A percentile compares a stretch with the other conserved stretches of the same genome.
phyloP scores from a whole-genome alignment of 2,113 vertebrate species.

The Pygoscelis antarcticus region DNA sequence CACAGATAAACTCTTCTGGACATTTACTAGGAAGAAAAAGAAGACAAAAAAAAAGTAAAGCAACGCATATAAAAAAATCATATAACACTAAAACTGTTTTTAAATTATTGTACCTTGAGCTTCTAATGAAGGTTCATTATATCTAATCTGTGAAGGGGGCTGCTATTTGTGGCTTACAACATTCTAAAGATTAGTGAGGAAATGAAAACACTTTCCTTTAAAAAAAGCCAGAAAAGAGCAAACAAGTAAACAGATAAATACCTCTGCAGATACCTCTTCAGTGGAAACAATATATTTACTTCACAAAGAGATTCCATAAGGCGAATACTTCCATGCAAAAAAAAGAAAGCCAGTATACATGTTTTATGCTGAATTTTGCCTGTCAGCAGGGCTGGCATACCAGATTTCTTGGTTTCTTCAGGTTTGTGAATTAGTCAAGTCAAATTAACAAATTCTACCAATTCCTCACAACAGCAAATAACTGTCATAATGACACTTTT shows the following conservation, averaged over 20 bases:
- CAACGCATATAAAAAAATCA: not conserved
- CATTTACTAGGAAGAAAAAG: constrained; percentile 77
- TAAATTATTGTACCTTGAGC: not conserved
- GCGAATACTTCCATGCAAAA: not conserved
- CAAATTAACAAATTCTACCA: not conserved
- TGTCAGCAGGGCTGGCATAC: not conserved
- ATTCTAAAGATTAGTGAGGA: not conserved
- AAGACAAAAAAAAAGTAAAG: not conserved
- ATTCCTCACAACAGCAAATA: not conserved
- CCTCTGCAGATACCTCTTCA: not conserved
- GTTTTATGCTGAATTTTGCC: not conserved
- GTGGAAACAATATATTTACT: not conserved
- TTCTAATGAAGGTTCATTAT: not conserved
- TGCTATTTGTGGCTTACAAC: not conserved
- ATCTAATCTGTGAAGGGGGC: not conserved
- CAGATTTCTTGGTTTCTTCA: not conserved
- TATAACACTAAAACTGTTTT: not conserved
- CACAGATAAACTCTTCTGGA: constrained; percentile 83
- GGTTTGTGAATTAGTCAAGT: not conserved
- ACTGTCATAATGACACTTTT: not conserved
- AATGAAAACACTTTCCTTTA: not conserved
- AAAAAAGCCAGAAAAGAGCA: not conserved
- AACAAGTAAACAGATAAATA: not conserved
- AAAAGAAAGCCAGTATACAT: not conserved
- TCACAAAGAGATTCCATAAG: not conserved